These are phyloP conservation scores for Caradrina kadenii DNA, from an alignment of 2,888 invertebrate species.

Conservation along the genomic window DNA sequence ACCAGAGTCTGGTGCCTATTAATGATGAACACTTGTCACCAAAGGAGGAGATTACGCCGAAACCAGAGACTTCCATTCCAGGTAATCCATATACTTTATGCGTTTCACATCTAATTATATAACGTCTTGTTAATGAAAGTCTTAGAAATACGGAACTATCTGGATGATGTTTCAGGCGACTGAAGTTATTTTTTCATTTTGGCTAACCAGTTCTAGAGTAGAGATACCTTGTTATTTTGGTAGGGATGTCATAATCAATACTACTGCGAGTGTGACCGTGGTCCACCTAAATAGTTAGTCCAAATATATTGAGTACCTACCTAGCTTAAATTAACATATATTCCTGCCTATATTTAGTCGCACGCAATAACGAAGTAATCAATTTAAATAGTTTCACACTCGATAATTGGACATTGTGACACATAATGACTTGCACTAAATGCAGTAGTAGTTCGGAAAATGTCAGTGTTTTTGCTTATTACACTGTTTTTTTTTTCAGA, in stretches of 20 bases:
- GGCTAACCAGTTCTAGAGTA: not conserved
- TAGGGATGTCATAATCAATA: not conserved
- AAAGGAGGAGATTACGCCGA: constrained; percentile 15
- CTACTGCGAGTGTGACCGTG: not conserved
- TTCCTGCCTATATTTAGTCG: not conserved
- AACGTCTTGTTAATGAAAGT: too few relatives aligned
- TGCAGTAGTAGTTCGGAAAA: not conserved
- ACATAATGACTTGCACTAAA: constrained; percentile 32
- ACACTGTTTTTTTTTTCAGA: constrained; percentile 63
- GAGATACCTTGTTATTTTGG: not conserved
- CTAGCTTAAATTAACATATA: too few relatives aligned
- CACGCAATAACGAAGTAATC: not conserved
- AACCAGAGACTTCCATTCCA: constrained; percentile 1
- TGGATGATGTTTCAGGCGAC: not conserved
- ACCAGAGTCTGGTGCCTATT: constrained; percentile 34
- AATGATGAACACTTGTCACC: not conserved
- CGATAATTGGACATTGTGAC: not conserved
- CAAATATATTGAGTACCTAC: too few relatives aligned
- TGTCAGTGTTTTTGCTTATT: not conserved
- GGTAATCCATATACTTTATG: constrained; percentile 22
- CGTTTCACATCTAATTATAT: not conserved
- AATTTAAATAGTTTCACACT: constrained; percentile 12
- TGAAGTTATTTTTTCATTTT: not conserved
- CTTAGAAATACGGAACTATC: too few relatives aligned
- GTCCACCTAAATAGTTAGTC: not conserved